A percentile compares a stretch with the other conserved stretches of the same genome.
These are phyloP conservation scores for Galerucella pusilla DNA, from an alignment of 2,888 invertebrate genomes.

Conservation along the genomic window DNA sequence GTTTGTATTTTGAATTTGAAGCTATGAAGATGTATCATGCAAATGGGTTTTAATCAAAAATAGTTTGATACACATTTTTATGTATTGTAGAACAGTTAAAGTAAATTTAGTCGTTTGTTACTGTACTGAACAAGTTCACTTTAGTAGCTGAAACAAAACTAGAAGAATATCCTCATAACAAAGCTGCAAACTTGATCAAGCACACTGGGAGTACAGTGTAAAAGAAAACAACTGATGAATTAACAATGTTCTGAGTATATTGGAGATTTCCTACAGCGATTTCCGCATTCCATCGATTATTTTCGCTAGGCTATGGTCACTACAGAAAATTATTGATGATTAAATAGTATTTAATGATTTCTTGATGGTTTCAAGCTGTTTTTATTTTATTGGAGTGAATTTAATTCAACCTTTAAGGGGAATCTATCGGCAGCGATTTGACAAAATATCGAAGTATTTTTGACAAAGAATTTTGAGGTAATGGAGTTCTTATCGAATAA, in stretches of 20 bases:
- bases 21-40: too few relatives aligned
- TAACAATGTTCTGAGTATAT: constrained; percentile 15
- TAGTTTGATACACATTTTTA: too few relatives aligned
- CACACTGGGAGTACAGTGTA: constrained; percentile 4
- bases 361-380: not conserved
- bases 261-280: constrained; percentile 7
- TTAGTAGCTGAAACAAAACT: not conserved
- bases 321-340: constrained; percentile 8
- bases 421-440: too few relatives aligned
- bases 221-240: constrained; percentile 17
- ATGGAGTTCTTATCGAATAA: too few relatives aligned
- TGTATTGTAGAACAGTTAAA: too few relatives aligned
- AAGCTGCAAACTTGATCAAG: not conserved
- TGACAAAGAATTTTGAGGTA: too few relatives aligned
- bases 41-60: too few relatives aligned
- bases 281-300: constrained; percentile 14
- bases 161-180: not conserved
- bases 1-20: too few relatives aligned
- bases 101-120: too few relatives aligned
- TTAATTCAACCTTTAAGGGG: not conserved
- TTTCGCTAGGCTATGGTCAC: constrained; percentile 13
- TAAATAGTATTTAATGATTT: not conserved
- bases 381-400: not conserved
- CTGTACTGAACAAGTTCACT: not conserved
- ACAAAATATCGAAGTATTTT: too few relatives aligned